phyloP scores from a whole-genome alignment of 2,888 invertebrate genomes.

The Zaprionus obscuricornis region DNA sequence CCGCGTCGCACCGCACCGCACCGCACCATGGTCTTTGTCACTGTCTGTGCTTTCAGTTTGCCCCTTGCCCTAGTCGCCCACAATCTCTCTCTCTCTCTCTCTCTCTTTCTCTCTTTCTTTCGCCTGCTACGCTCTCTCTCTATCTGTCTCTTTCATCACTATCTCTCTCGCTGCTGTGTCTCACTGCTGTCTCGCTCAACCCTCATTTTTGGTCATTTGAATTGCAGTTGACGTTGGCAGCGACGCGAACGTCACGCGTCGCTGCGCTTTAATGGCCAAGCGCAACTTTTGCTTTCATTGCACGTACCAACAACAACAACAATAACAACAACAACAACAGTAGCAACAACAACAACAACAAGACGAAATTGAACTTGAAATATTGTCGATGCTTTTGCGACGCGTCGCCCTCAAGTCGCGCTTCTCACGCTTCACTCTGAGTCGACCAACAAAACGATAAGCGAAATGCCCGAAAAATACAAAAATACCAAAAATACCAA shows the following conservation, averaged over 20 bases:
- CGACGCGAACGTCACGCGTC: slow-evolving; percentile 55
- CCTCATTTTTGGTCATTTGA: slow-evolving; percentile 63
- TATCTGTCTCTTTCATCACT: not conserved
- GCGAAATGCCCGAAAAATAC: not conserved
- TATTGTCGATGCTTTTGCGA: slow-evolving; percentile 28
- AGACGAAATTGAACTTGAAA: slow-evolving; percentile 61
- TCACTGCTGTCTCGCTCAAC: slow-evolving; percentile 24
- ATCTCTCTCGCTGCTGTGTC: slow-evolving; percentile 2
- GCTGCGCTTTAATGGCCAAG: slow-evolving; percentile 69
- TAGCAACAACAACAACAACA: slow-evolving; percentile 11
- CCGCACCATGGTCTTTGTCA: not conserved
- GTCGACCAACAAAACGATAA: slow-evolving; percentile 19
- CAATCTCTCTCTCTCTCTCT: slow-evolving; percentile 1
- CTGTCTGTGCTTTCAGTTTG: too few relatives aligned
- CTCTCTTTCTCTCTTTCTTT: not conserved
- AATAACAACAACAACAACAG: slow-evolving; percentile 8
- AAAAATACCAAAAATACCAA: slow-evolving; percentile 3
- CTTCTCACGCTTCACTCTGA: slow-evolving; percentile 58
- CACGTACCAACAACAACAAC: slow-evolving; percentile 55
- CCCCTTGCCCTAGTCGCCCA: slow-evolving; percentile 24
- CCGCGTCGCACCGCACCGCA: not conserved
- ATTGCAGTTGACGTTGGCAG: slow-evolving; percentile 52
- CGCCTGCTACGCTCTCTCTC: not conserved
- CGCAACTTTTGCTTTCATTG: slow-evolving; percentile 73
- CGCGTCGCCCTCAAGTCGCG: slow-evolving; percentile 27